phyloP scores from a whole-genome alignment of 2,113 vertebrate species.

The Oreochromis tanganicae region DNA sequence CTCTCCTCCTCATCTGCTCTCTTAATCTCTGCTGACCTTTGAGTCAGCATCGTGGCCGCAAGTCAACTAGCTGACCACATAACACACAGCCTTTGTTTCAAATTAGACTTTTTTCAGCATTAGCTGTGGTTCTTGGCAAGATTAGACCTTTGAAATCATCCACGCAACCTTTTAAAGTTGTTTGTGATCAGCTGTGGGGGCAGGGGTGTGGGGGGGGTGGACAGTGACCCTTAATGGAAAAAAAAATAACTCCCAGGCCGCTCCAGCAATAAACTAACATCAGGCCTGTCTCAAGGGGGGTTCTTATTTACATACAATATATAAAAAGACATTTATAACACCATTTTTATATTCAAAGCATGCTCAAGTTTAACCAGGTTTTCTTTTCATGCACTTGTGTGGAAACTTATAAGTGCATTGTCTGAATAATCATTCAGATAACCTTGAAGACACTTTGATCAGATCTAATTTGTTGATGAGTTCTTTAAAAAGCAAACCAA shows the following conservation, averaged over 20 bases:
- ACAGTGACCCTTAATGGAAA: neutral
- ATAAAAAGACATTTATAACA: neutral
- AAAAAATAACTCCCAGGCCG: neutral
- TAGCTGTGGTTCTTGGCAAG: neutral
- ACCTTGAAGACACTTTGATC: neutral
- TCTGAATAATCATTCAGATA: neutral
- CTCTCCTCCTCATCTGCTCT: constrained; percentile 3
- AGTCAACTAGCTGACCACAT: constrained; percentile 1
- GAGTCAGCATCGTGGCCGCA: constrained; percentile 13
- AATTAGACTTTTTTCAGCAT: neutral
- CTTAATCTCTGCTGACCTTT: constrained; percentile 55
- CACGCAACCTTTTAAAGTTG: neutral
- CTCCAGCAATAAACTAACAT: neutral
- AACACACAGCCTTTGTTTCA: constrained; percentile 33
- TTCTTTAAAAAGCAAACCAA: neutral
- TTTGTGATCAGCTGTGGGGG: neutral
- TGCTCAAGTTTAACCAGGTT: neutral
- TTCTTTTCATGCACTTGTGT: neutral
- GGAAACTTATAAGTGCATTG: neutral
- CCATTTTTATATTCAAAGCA: neutral
- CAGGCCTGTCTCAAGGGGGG: neutral
- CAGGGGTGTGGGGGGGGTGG: neutral
- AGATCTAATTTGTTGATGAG: neutral
- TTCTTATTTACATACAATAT: neutral
- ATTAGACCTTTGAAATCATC: neutral